Base-by-base conservation (phyloP, 2,797 vertebrate genomes). In the Bradypus variegatus region DNA sequence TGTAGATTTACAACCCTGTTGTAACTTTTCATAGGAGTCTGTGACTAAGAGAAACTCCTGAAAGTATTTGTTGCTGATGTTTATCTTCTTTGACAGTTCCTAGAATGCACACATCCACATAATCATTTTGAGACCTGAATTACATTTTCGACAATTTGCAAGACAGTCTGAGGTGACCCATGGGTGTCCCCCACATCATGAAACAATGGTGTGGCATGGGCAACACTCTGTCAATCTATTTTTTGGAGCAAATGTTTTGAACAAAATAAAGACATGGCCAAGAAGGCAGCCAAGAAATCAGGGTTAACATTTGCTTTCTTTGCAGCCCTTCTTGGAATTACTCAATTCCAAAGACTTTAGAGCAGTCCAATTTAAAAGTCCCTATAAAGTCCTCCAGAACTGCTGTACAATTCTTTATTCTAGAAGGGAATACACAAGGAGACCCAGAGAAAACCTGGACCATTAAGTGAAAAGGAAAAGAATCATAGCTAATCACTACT, bases 81-180 rank as follows among this genome's bases (percentile, higher is more conserved):
- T 88, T 95, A 79, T 88, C 65, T 93, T 69, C 58, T 88, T 73
- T 27, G 79, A 67, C 3, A 79, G 25, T 86, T 73, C 41, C 62
- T 87, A 94, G 86, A 92, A 93, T 38, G 27, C n/a, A 23, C n/a
- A 48, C 8, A 48, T 78, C 75, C 33, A 93, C 60, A 79, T 25
- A 88, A 73, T 85, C 45, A 81, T 81, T 86, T 94, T 36, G 90
- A 91, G 73, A 92, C 16, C 13, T 88, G 77, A 94, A 88, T 81
- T 86, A 62, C 41, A 79, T 90, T 77, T 95, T 48, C 81, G 78
- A 88, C 62, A 91, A 55, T 11, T 62, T 91, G 10, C 50, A 88
- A 94, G 60, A 41, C 31, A 75, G 62, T 60, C 77, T 69, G 70
- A 89, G 72, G 62, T 80, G 53, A 72, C 48, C 84, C 55, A 53